Evolutionary conservation across 2,797 vertebrate species (phyloP).

Genomic region (Sebastes hubbsi): DNA sequence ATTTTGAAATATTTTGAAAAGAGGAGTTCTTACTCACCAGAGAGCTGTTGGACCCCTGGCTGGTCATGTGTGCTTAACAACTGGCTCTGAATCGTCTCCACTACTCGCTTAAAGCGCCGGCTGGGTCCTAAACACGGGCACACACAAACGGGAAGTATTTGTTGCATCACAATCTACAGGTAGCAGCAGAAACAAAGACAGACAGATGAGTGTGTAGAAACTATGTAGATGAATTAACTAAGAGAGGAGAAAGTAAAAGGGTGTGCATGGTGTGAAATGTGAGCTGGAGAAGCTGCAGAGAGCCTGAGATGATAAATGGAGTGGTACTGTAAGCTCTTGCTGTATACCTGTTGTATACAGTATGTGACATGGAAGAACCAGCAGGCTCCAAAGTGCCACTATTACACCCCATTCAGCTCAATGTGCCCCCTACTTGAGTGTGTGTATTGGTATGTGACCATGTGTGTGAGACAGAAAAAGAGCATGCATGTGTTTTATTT

Average conservation of each 20-base stretch:
- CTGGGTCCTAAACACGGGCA: conserved; percentile 88
- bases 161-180: background rate
- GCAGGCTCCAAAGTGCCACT: conserved; percentile 39
- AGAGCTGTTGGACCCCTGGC: conserved; percentile 95
- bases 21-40: conserved; percentile 88
- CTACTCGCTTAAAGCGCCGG: conserved; percentile 98
- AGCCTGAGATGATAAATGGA: conserved; percentile 19
- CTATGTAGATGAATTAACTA: background rate
- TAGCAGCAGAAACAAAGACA: background rate
- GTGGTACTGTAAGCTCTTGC: conserved; percentile 12
- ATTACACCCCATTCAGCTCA: conserved; percentile 23
- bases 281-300: conserved; percentile 21
- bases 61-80: conserved; percentile 98
- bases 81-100: conserved; percentile 99
- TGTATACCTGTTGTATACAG: conserved; percentile 30
- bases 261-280: background rate
- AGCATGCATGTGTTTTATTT: conserved; percentile 30
- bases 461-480: background rate
- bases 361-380: conserved; percentile 42
- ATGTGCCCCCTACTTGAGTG: background rate
- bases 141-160: background rate
- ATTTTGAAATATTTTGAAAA: background rate
- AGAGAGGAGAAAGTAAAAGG: background rate
- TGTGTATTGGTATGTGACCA: background rate
- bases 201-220: background rate